Percentiles rank a stretch among this genome's conserved stretches.
Evolutionary conservation across 2,797 vertebrate species (phyloP).

Genomic region (Myripristis murdjan): DNA sequence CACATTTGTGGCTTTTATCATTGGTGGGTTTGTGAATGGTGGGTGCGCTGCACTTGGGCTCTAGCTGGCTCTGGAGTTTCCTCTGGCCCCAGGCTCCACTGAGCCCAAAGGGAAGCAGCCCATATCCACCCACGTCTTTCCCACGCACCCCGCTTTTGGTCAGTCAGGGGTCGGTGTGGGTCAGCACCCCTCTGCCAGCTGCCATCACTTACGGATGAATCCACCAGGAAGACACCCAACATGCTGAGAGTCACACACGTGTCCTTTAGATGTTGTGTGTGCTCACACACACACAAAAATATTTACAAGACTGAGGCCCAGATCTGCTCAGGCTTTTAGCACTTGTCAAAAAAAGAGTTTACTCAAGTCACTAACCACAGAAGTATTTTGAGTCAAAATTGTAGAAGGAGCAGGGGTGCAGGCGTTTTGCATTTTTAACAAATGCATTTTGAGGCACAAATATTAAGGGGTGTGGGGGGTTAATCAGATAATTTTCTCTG

Average conservation of each 20-base stretch:
- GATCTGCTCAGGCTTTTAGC: not conserved
- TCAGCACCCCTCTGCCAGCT: conserved; percentile 54
- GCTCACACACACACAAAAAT: conserved; percentile 1
- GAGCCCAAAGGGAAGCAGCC: conserved; percentile 32
- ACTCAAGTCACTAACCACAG: not conserved
- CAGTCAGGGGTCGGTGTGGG: conserved; percentile 49
- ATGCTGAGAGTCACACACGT: conserved; percentile 39
- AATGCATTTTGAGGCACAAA: too few relatives aligned
- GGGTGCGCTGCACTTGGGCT: not conserved
- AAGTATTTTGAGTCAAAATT: not conserved
- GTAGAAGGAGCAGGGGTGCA: too few relatives aligned
- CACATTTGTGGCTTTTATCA: not conserved
- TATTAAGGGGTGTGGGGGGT: too few relatives aligned
- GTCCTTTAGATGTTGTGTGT: conserved; percentile 36
- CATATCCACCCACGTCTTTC: conserved; percentile 68
- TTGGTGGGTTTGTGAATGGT: not conserved
- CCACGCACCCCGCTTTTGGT: conserved; percentile 41
- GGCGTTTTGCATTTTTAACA: too few relatives aligned
- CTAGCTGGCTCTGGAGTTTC: conserved; percentile 8
- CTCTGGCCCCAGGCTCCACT: conserved; percentile 31
- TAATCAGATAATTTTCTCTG: too few relatives aligned
- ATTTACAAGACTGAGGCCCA: conserved; percentile 17
- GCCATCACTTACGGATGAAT: conserved; percentile 53
- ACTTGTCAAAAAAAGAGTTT: not conserved
- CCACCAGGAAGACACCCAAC: conserved; percentile 44